Base-by-base conservation (phyloP, 1,140 invertebrate species). In the Coptotermes formosanus region DNA sequence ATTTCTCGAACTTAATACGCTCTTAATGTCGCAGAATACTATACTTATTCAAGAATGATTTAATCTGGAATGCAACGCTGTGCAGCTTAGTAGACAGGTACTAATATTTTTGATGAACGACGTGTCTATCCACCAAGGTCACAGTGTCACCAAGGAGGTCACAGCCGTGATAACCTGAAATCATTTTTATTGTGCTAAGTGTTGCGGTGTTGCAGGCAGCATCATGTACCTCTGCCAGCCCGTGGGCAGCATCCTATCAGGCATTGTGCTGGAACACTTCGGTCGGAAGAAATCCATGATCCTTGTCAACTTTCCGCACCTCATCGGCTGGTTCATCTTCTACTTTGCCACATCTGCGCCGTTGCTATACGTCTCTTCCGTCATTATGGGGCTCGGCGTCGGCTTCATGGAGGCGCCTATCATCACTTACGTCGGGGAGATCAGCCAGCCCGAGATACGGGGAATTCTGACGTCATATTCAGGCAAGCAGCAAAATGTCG, bases 251-350 rank as follows among this genome's bases (percentile, higher is more conserved):
- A 16, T 90, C 3, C 45, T 89, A 14, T 88, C 89, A 0, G 89
- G 89, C 0, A 85, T 88, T 16, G 38, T 88, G 0, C 86, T 88
- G 16, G 88, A 89, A 3, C 30, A n/a, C 0, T 32, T 89, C 0
- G 89, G 89, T 32, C 59, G 89, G 45, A 90, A 89, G 87, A 75
- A 82, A 59, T 88, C 88, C 84, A 88, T 90, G 89, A 52, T 89
- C 25, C 52, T 89, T 8, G 89, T 90, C 32, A 90, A 89, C 86
- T 44, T 89, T 3, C 89, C 89, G 0, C 88, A 89, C 82, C 30
- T 90, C 9, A 25, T 86, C 12, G 88, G 87, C 3, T 90, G 89
- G 89, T 85, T 88, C 7, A 59, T 90, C 12, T 85, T 89, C 75
- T 88, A 88, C 85, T 83, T 83, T 3, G 88, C 89, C 8, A 43